Percentiles rank a stretch among this genome's conserved stretches.
phyloP scores from a whole-genome alignment of 2,888 invertebrate species.

The Euzetes globulus region DNA sequence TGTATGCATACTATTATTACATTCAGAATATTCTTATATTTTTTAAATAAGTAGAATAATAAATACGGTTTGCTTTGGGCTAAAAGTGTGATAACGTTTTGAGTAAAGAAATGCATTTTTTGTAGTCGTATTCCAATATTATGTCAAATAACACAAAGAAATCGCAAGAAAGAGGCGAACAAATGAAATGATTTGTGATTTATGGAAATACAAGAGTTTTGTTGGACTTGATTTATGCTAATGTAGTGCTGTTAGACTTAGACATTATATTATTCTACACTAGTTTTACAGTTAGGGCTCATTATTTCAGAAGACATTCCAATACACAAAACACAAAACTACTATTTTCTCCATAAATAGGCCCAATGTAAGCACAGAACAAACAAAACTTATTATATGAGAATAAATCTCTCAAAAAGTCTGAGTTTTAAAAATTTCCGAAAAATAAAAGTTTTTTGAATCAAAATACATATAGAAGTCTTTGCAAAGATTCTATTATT shows the following conservation, averaged over 20 bases:
- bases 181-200: conserved; percentile 26
- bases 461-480: too few species aligned
- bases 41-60: background rate
- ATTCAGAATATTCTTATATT: background rate
- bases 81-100: background rate
- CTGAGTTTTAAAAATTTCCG: too few species aligned
- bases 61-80: background rate
- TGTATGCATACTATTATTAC: background rate
- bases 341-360: background rate
- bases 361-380: background rate
- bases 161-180: background rate
- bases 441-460: too few species aligned
- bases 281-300: background rate
- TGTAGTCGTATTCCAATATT: background rate
- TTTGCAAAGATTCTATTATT: too few species aligned
- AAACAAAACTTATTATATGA: background rate
- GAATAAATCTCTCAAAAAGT: background rate
- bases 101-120: background rate
- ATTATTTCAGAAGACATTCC: background rate
- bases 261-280: background rate
- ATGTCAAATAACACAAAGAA: conserved; percentile 4
- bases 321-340: background rate
- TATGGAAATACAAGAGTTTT: conserved; percentile 21
- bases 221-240: conserved; percentile 28
- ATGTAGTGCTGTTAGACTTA: background rate